Conservation (phyloP, 2,888 invertebrate genomes). For the Muscina levida region DNA sequence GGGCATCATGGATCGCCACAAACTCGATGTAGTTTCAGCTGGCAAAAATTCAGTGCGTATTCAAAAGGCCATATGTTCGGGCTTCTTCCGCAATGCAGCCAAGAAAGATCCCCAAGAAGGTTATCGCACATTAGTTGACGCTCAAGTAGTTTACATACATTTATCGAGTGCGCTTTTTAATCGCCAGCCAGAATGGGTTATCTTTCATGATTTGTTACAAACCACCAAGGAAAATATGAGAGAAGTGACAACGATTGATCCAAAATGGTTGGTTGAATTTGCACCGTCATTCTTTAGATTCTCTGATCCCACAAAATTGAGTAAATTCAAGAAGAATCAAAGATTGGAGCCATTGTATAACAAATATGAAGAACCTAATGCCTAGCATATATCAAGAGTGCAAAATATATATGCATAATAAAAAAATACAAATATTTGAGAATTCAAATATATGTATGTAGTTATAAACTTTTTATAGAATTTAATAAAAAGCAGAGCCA, state of each 20-base stretch:
- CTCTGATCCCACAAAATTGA: constrained; percentile 98
- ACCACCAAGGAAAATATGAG: constrained; percentile 99
- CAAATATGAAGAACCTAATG: constrained; percentile 99
- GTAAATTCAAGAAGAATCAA: constrained; percentile 99
- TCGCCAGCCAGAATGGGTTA: constrained; percentile 99
- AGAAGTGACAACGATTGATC: constrained; percentile 97
- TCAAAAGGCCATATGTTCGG: constrained; percentile 98
- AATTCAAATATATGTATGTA: too few species aligned
- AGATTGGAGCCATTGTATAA: constrained; percentile 98
- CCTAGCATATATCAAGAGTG: constrained; percentile 98
- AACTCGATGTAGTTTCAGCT: constrained; percentile 96
- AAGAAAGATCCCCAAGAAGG: constrained; percentile 99
- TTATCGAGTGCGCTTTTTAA: constrained; percentile 98
- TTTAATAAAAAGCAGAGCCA: too few species aligned
- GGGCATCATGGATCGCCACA: constrained; percentile 98
- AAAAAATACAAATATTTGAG: background rate
- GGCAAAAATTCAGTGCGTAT: constrained; percentile 96
- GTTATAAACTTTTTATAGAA: too few species aligned
- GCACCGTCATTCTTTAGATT: constrained; percentile 99
- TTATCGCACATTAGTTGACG: constrained; percentile 97
- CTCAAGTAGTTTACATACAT: constrained; percentile 99
- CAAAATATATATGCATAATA: too few species aligned
- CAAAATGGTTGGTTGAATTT: constrained; percentile 99
- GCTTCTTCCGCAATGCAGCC: constrained; percentile 98
- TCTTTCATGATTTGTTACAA: constrained; percentile 98